Base-by-base conservation (phyloP, 92 coral and sea anemone genomes). In the Epizoanthus ramosus region DNA sequence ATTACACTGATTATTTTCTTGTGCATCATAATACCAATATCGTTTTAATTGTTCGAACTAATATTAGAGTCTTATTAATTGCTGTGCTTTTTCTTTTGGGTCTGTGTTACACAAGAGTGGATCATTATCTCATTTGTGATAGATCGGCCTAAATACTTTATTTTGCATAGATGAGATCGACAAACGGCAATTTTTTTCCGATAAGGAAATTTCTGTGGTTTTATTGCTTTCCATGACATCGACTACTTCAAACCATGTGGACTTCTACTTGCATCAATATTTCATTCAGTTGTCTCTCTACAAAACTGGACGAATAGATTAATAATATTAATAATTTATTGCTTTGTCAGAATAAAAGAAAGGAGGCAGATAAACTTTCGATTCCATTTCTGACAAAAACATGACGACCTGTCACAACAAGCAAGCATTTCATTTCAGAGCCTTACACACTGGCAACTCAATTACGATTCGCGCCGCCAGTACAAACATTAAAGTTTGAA, bases 161-260 rank as follows among this genome's bases (percentile, higher is more conserved):
- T 73, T 73, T 52, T 54, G 79, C 45, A 54, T 53, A 73, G 79
- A 74, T 56, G 50, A 17, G 31, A 74, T 74, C 64, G 47, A 56
- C 6, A 74, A 74, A 17, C 56, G 28, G 18, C 52, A 28, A 15
- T 73, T 73, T 61, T 54, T 16, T 25, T 66, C 43, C n/a, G 59
- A 54, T 57, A 16, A 56, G 28, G 19, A 54, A 56, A 8, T 18
- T 24, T 54, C 9, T 24, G 24, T 71, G 64, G 59, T 56, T 74
- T 16, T 15, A 33, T 9, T 52, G 45, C 8, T 74, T 56, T 53
- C 79, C 79, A 53, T 8, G 31, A 18, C 79, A 57, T 65, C 24
- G 25, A 13, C 18, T 71, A 8, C 35, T 72, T 58, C 7, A 43
- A 8, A 16, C 19, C 68, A 71, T 23, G 68, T 75, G 80, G 22